Evolutionary conservation across 2,888 invertebrate species (phyloP).

Genomic region (Strigamia maritima): DNA sequence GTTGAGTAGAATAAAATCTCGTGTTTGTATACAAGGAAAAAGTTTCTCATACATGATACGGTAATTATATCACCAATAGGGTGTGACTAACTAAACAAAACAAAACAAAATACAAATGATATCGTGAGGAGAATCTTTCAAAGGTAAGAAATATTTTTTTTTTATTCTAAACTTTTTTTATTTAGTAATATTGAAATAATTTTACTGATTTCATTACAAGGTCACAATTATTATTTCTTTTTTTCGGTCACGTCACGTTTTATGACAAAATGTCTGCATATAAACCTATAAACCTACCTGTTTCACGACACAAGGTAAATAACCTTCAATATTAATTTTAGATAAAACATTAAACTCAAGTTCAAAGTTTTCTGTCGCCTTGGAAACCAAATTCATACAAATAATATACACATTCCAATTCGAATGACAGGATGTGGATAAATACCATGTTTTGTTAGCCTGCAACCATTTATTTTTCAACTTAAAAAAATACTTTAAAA

Average conservation of each 20-base stretch:
- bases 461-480: not conserved
- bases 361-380: not conserved
- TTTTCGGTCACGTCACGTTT: not conserved
- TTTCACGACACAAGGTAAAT: not conserved
- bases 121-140: not conserved
- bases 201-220: not conserved
- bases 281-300: not conserved
- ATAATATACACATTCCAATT: conserved; percentile 9
- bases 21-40: not conserved
- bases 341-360: not conserved
- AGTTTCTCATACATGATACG: not conserved
- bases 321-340: not conserved
- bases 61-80: not conserved
- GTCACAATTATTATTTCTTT: not conserved
- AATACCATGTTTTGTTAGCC: not conserved
- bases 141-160: not conserved
- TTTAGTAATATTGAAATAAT: not conserved
- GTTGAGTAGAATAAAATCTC: too few species aligned
- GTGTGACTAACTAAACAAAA: not conserved
- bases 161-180: not conserved
- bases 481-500: not conserved
- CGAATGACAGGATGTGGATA: not conserved
- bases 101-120: not conserved
- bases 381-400: not conserved
- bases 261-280: not conserved